A percentile compares a stretch with the other conserved stretches of the same genome.
phyloP scores from a whole-genome alignment of 2,888 invertebrate species.

The Leucophenga maculata region DNA sequence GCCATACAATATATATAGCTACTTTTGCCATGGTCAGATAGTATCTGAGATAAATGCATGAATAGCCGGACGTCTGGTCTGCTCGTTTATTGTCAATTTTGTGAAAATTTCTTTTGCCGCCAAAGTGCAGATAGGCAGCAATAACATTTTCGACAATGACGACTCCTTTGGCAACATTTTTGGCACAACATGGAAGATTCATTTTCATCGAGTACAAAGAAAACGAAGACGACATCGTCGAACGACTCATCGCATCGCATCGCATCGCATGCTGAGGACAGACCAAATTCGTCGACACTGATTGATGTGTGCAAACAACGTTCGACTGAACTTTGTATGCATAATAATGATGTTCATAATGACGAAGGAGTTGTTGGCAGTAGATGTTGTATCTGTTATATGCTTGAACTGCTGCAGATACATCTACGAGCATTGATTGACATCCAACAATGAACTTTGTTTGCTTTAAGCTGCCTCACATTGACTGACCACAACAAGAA shows the following conservation, averaged over 20 bases:
- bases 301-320: conserved; percentile 10
- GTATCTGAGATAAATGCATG: not conserved
- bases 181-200: not conserved
- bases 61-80: not conserved
- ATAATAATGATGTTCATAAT: conserved; percentile 4
- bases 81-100: too few species aligned
- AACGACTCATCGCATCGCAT: too few species aligned
- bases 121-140: not conserved
- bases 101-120: too few species aligned
- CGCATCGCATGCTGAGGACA: not conserved
- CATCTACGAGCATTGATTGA: conserved; percentile 47
- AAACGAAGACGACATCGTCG: too few species aligned
- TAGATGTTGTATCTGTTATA: not conserved
- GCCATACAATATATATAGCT: too few species aligned
- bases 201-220: not conserved
- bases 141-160: too few species aligned
- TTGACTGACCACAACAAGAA: conserved; percentile 1
- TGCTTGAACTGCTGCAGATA: conserved; percentile 3
- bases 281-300: conserved; percentile 21
- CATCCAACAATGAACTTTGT: conserved; percentile 61
- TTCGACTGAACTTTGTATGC: not conserved
- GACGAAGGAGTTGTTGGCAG: not conserved
- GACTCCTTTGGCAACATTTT: conserved; percentile 1
- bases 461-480: conserved; percentile 31
- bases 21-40: too few species aligned